These are phyloP conservation scores for Drosophila sucinea DNA, from an alignment of 1,140 invertebrate species.

Conservation along the genomic window DNA sequence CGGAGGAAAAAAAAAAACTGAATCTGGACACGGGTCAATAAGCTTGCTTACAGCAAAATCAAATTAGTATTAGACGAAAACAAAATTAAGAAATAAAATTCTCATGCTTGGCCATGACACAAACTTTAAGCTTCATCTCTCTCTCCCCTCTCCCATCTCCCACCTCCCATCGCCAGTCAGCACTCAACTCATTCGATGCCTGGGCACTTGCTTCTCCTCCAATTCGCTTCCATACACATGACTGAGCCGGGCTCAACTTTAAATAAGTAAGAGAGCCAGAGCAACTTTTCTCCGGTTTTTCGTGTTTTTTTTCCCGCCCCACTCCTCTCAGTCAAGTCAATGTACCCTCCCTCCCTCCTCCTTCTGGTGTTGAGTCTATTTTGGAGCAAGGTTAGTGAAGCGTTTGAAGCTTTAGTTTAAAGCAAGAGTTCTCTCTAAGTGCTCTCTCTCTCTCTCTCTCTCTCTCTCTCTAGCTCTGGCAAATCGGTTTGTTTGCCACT, in stretches of 20 bases:
- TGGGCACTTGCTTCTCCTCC: conserved; percentile 37
- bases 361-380: conserved; percentile 38
- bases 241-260: conserved; percentile 72
- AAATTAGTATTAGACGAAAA: conserved; percentile 77
- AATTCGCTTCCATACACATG: conserved; percentile 70
- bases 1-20: conserved; percentile 40
- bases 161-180: not conserved
- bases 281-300: conserved; percentile 14
- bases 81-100: conserved; percentile 79
- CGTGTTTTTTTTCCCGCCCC: not conserved
- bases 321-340: conserved; percentile 56
- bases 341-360: conserved; percentile 39
- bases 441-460: conserved; percentile 6
- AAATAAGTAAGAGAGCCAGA: conserved; percentile 65
- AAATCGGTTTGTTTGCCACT: conserved; percentile 33
- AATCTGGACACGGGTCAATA: conserved; percentile 67
- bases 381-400: conserved; percentile 60
- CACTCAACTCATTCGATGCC: conserved; percentile 12
- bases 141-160: not conserved
- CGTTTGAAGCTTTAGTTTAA: conserved; percentile 60
- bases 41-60: conserved; percentile 71
- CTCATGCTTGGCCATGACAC: conserved; percentile 44
- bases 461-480: too few species aligned
- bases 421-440: conserved; percentile 68
- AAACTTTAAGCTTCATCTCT: conserved; percentile 30